Evolutionary conservation across 2,888 invertebrate genomes (phyloP).

Genomic region (Molorchus minor): DNA sequence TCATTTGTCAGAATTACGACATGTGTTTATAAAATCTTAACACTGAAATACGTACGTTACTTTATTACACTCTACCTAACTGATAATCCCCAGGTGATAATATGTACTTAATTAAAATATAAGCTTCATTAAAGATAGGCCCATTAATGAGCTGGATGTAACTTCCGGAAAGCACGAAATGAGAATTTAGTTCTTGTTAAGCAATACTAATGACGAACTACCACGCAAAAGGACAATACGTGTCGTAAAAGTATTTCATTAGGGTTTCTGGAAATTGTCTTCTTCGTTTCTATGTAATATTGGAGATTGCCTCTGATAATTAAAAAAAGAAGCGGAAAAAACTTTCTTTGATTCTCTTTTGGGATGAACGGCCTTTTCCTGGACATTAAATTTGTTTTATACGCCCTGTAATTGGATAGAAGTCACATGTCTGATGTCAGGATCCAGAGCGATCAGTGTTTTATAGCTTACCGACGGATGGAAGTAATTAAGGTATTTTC

Average conservation of each 20-base stretch:
- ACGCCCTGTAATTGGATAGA: slow-evolving; percentile 13
- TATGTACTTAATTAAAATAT: too few species aligned
- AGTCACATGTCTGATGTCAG: slow-evolving; percentile 7
- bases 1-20: too few species aligned
- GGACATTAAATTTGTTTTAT: slow-evolving; percentile 15
- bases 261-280: background rate
- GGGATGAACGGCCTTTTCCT: slow-evolving; percentile 6
- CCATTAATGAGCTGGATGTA: too few species aligned
- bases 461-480: background rate
- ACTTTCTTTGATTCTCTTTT: slow-evolving; percentile 1
- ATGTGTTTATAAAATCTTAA: too few species aligned
- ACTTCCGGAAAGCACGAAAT: too few species aligned
- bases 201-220: background rate
- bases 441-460: background rate
- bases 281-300: background rate
- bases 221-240: background rate
- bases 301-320: slow-evolving; percentile 8
- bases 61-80: too few species aligned
- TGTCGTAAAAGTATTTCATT: slow-evolving; percentile 10
- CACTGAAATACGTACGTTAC: too few species aligned
- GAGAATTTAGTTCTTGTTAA: too few species aligned
- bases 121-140: too few species aligned
- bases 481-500: background rate
- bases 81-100: too few species aligned
- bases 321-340: slow-evolving; percentile 8